A percentile compares a stretch with the other conserved stretches of the same genome.
These are phyloP conservation scores for Drosophila testacea DNA, from an alignment of 2,888 invertebrate genomes.

Conservation along the genomic window DNA sequence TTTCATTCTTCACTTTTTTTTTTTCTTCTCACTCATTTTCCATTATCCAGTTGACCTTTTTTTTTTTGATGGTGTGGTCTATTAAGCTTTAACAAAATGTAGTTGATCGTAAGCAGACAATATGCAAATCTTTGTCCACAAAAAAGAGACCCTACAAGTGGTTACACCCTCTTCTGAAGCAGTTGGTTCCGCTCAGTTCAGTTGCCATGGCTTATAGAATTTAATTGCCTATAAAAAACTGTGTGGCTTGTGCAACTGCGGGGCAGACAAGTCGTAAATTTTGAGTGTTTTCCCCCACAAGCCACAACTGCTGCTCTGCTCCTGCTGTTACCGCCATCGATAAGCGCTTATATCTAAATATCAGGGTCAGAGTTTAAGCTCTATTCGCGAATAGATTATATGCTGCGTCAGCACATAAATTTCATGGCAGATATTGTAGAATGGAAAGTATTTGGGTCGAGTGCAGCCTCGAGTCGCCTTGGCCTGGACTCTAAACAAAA, in stretches of 20 bases:
- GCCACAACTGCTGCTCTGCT: conserved; percentile 12
- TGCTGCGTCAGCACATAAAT: conserved; percentile 73
- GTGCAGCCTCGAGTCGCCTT: conserved; percentile 24
- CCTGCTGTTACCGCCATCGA: conserved; percentile 43
- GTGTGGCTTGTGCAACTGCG: conserved; percentile 55
- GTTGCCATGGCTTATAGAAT: conserved; percentile 79
- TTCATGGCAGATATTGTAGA: conserved; percentile 47
- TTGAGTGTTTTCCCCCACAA: conserved; percentile 24
- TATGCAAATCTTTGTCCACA: conserved; percentile 49
- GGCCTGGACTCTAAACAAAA: conserved; percentile 37
- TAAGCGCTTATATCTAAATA: conserved; percentile 65
- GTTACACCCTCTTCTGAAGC: conserved; percentile 14
- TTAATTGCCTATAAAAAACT: conserved; percentile 83
- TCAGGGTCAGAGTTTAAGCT: conserved; percentile 64
- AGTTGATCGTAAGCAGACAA: conserved; percentile 29
- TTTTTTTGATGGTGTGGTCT: conserved; percentile 5
- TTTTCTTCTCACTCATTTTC: conserved; percentile 24
- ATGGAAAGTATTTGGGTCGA: conserved; percentile 21
- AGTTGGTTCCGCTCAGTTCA: conserved; percentile 53
- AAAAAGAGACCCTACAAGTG: conserved; percentile 31
- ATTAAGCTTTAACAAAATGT: conserved; percentile 35
- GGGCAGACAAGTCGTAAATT: conserved; percentile 54
- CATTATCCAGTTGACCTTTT: conserved; percentile 47
- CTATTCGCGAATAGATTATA: conserved; percentile 59
- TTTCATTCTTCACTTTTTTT: conserved; percentile 11